phyloP scores from a whole-genome alignment of 1,140 invertebrate species.

The Brachionus manjavacas region DNA sequence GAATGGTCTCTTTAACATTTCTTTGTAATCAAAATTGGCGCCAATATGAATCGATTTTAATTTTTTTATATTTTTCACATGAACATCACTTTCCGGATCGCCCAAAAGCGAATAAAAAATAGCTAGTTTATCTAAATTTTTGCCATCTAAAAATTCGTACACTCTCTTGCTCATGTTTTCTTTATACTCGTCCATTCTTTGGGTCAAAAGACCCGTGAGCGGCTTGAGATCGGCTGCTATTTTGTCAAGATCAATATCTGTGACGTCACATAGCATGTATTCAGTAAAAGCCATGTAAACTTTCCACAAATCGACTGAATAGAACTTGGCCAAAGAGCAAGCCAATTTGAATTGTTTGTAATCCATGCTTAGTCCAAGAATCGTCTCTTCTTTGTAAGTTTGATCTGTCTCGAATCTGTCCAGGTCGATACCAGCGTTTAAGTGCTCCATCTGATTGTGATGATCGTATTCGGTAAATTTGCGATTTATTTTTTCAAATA shows the following conservation, averaged over 20 bases:
- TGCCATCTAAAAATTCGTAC: slow-evolving; percentile 14
- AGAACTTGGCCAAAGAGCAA: slow-evolving; percentile 30
- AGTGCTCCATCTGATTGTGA: slow-evolving; percentile 13
- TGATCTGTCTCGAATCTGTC: slow-evolving; percentile 24
- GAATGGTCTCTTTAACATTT: slow-evolving; percentile 1
- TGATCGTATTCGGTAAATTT: slow-evolving; percentile 8
- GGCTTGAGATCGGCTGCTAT: background rate
- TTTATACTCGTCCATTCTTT: background rate
- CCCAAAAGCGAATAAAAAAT: background rate
- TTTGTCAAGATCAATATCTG: background rate
- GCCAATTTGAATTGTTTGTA: slow-evolving; percentile 3
- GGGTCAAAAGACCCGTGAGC: background rate
- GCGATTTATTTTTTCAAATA: slow-evolving; percentile 10
- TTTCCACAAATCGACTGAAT: slow-evolving; percentile 36
- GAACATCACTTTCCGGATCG: slow-evolving; percentile 16
- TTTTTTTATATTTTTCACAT: slow-evolving; percentile 42
- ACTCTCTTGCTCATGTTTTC: background rate
- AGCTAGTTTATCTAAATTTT: background rate
- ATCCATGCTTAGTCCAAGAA: slow-evolving; percentile 24
- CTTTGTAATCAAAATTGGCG: background rate
- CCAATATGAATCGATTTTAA: background rate
- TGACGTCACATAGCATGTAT: slow-evolving; percentile 5
- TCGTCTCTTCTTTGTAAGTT: slow-evolving; percentile 36
- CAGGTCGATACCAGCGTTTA: slow-evolving; percentile 32
- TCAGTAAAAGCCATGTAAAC: slow-evolving; percentile 39